Percentiles rank a stretch among this genome's conserved stretches.
These are phyloP conservation scores for Calephelis perditalis DNA, from an alignment of 2,888 invertebrate species.

Conservation along the genomic window DNA sequence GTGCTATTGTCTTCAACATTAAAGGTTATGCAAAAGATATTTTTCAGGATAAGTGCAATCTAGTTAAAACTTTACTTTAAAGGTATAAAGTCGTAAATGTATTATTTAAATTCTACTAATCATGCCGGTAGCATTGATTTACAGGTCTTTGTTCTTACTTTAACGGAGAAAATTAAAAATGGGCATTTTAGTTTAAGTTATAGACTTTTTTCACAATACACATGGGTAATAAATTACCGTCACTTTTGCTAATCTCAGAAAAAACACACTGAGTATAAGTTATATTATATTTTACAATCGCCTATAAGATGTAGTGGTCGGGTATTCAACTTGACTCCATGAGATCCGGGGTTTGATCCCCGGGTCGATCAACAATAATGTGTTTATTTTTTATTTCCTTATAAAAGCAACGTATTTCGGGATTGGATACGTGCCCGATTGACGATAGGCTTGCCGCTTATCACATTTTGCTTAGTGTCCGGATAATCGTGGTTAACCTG, in stretches of 20 bases:
- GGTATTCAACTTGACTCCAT: too few relatives aligned
- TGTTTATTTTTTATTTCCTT: too few relatives aligned
- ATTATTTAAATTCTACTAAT: neutral
- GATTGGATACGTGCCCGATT: too few relatives aligned
- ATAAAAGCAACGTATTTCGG: too few relatives aligned
- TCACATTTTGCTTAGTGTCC: too few relatives aligned
- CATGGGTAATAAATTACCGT: neutral
- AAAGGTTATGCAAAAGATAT: slow-evolving; percentile 27
- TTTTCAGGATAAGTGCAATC: slow-evolving; percentile 14
- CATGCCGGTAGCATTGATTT: slow-evolving; percentile 25
- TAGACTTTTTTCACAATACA: neutral
- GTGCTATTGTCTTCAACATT: slow-evolving; percentile 47
- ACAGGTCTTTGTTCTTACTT: slow-evolving; percentile 10
- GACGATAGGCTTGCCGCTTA: too few relatives aligned
- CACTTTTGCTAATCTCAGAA: neutral
- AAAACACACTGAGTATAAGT: neutral
- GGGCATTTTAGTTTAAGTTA: neutral
- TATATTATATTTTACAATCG: too few relatives aligned
- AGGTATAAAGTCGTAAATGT: slow-evolving; percentile 13
- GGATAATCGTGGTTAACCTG: too few relatives aligned
- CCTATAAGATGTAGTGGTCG: too few relatives aligned
- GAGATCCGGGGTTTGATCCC: too few relatives aligned
- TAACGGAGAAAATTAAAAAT: slow-evolving; percentile 3
- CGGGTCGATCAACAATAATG: too few relatives aligned
- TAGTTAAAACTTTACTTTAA: slow-evolving; percentile 18